Conservation (phyloP, 2,797 vertebrate genomes). For the Sebastes wilsoni region DNA sequence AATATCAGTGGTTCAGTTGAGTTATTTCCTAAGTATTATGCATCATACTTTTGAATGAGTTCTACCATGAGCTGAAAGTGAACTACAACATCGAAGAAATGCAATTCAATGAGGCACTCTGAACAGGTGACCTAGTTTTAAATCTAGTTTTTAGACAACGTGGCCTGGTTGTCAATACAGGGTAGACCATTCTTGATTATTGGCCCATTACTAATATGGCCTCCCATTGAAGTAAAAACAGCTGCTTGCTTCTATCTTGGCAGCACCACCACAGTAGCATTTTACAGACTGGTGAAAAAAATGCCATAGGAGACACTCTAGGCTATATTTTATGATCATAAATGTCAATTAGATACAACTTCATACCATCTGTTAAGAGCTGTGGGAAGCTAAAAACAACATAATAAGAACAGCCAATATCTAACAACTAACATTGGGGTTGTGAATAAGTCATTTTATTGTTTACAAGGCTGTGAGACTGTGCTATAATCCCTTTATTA, state of each 20-base stretch:
- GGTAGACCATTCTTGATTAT: slow-evolving; percentile 1
- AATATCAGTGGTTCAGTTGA: slow-evolving; percentile 42
- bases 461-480: not conserved
- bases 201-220: slow-evolving; percentile 33
- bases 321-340: not conserved
- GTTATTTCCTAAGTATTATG: not conserved
- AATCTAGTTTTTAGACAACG: not conserved
- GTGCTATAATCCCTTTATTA: not conserved
- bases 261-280: not conserved
- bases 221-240: not conserved
- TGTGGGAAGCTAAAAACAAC: not conserved
- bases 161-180: not conserved
- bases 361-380: not conserved
- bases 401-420: not conserved
- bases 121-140: not conserved
- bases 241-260: not conserved
- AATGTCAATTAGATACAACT: not conserved
- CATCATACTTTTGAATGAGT: not conserved
- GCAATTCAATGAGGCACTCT: not conserved
- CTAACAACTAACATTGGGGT: not conserved
- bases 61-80: not conserved
- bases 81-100: not conserved
- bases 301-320: not conserved
- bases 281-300: not conserved
- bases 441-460: not conserved